A percentile compares a stretch with the other conserved stretches of the same genome.
Conservation (phyloP, 2,797 vertebrate genomes). For the Diplodus sargus region DNA sequence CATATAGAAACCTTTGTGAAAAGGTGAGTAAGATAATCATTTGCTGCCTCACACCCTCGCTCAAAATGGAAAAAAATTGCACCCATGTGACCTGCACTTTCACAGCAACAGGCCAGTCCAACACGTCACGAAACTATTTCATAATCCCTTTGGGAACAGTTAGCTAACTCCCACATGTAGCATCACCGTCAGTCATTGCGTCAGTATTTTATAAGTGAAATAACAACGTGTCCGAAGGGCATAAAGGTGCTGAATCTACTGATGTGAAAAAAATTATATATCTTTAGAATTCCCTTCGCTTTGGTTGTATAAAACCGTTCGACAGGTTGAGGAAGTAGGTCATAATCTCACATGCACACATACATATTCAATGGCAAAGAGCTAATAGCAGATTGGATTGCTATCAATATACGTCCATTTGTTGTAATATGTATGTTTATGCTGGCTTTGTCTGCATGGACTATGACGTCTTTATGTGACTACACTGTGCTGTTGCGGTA, state of each 20-base stretch:
- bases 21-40: slow-evolving; percentile 13
- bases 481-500: slow-evolving; percentile 3
- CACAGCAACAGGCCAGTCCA: slow-evolving; percentile 15
- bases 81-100: slow-evolving; percentile 17
- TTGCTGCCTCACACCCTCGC: slow-evolving; percentile 19
- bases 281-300: slow-evolving; percentile 12
- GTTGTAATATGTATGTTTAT: background rate
- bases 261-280: background rate
- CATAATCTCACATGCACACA: slow-evolving; percentile 1
- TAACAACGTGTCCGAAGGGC: slow-evolving; percentile 13
- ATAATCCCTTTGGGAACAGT: slow-evolving; percentile 41
- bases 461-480: slow-evolving; percentile 36
- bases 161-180: slow-evolving; percentile 14
- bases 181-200: background rate
- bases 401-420: background rate
- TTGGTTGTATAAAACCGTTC: slow-evolving; percentile 18
- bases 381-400: background rate
- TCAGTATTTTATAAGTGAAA: slow-evolving; percentile 31
- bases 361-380: background rate
- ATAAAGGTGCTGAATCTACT: slow-evolving; percentile 4
- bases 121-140: slow-evolving; percentile 45
- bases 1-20: slow-evolving; percentile 1
- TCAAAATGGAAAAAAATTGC: slow-evolving; percentile 13
- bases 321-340: background rate
- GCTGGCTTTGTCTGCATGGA: background rate